Base-by-base conservation (phyloP, 1,140 invertebrate species). In the Zaprionus inermis region DNA sequence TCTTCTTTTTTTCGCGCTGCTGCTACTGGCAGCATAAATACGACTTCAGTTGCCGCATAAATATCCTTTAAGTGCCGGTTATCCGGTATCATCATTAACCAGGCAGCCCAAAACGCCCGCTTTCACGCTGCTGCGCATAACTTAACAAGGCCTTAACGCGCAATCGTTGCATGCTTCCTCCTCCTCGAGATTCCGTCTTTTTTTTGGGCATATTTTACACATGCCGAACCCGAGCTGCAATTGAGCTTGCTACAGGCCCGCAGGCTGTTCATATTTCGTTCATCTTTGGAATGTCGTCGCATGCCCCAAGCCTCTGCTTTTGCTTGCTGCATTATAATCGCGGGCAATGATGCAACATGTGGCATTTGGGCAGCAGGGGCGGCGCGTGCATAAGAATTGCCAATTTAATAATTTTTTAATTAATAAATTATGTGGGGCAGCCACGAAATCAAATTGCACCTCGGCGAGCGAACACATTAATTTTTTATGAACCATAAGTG, bases 51-150 rank as follows among this genome's bases (percentile, higher is more conserved):
- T 76, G 76, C 51, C 68, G 81, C 81, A 86, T 86, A 82, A 86
- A 86, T 82, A 86, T 88, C 79, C 83, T 79, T 79, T 80, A 88
- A 83, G 77, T 89, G 84, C 69, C 56, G 73, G 84, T 86, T 85
- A 86, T 85, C 82, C 76, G 71, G 82, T 86, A 81, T 81, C 82
- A 79, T 79, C 76, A 85, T 85, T 85, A 85, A 86, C 75, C 82
- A 69, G 74, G 66, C 72, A 76, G 71, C 75, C 78, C 66, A 75
- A 84, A 75, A 84, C 81, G 81, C 82, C 78, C 71, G 81, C 75
- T 86, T 85, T 85, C 81, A 86, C 81, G 81, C 82, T 76, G 67
- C 52, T 52, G 52, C 71, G 75, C 79, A 86, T 85, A 85, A 85
- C 85, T 85, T 85, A 65, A 79, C 65, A 69, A 76, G 68, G 57